Base-by-base conservation (phyloP, 1,140 invertebrate genomes). In the Atta cephalotes region DNA sequence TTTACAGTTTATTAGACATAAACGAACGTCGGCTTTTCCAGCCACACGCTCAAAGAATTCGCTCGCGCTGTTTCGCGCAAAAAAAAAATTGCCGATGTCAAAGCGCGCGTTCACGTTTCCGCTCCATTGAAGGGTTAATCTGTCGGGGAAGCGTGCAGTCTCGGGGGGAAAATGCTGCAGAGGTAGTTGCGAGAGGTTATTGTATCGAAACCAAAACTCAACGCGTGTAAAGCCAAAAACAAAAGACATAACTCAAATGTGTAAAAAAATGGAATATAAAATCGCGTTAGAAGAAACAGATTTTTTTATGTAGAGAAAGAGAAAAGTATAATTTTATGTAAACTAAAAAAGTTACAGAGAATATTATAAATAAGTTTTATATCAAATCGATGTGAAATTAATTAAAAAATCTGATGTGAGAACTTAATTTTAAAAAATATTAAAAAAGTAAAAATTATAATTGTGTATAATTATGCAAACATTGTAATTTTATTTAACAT, bases 1-100 rank as follows among this genome's bases (percentile, higher is more conserved):
- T 82, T 82, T 49, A 82, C 68, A 39, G 80, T 25, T 82, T 82
- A 84, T 74, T 84, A 76, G 49, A 53, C 49, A 35, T 77, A 10
- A 25, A 14, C n/a, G 14, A 60, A 72, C 68, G 68, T 82, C 25
- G 12, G 25, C 21, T 60, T 82, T 82, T 82, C 68, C 80, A 82
- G 68, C 3, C 16, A 60, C 18, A 28, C 18, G 68, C 56, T 76
- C 80, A 84, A 84, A 84, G 80, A 84, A 84, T 74, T 82, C 53
- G 28, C 25, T 58, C 68, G 68, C 68, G 35, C 53, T 72, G 68
- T 49, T 84, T 62, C 25, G 56, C 56, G 25, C n/a, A 28, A 39
- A 76, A 84, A 82, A 82, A 84, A 56, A 71, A 56, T 72, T n/a
- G 25, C 39, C 39, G 28, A 58, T 84, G 45, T 62, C 56, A 76